These are phyloP conservation scores for Cerceris ruficornis DNA, from an alignment of 2,888 invertebrate species.

Conservation along the genomic window DNA sequence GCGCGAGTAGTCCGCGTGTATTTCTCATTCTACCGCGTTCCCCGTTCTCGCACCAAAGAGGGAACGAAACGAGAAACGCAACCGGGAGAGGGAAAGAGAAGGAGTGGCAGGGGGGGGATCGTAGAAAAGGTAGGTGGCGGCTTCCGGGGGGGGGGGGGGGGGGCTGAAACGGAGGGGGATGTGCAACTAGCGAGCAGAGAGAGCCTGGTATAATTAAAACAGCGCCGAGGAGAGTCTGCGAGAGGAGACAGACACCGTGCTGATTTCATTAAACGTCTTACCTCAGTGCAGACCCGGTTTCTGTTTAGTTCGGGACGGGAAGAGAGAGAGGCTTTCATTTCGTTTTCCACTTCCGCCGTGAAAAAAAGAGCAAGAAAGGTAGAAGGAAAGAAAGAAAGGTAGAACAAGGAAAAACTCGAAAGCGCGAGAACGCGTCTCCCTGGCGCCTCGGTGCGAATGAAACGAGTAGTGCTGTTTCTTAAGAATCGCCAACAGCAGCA, in stretches of 20 bases:
- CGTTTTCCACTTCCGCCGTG: constrained; percentile 39
- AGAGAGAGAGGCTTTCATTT: constrained; percentile 42
- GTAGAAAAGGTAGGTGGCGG: constrained; percentile 30
- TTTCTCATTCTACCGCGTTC: constrained; percentile 9
- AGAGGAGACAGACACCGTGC: constrained; percentile 70
- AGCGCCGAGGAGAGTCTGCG: constrained; percentile 66
- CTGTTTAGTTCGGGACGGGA: constrained; percentile 53
- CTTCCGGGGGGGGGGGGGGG: constrained; percentile 40
- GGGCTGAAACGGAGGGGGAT: constrained; percentile 57
- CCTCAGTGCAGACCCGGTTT: constrained; percentile 61
- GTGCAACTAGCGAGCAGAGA: constrained; percentile 60
- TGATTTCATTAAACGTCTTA: constrained; percentile 72
- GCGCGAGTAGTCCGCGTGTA: constrained; percentile 42
- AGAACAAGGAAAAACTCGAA: neutral
- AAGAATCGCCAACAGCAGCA: neutral
- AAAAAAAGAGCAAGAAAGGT: too few species aligned
- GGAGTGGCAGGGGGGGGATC: constrained; percentile 32
- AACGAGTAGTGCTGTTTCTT: neutral
- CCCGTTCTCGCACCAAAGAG: constrained; percentile 49
- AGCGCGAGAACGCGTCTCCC: constrained; percentile 7
- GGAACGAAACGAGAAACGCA: constrained; percentile 27
- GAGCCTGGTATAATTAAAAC: constrained; percentile 69
- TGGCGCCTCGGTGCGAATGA: neutral
- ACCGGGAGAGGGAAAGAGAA: constrained; percentile 26
- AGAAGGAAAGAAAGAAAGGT: too few species aligned